Evolutionary conservation across 2,888 invertebrate species (phyloP).

Genomic region (Bellardia pandia): DNA sequence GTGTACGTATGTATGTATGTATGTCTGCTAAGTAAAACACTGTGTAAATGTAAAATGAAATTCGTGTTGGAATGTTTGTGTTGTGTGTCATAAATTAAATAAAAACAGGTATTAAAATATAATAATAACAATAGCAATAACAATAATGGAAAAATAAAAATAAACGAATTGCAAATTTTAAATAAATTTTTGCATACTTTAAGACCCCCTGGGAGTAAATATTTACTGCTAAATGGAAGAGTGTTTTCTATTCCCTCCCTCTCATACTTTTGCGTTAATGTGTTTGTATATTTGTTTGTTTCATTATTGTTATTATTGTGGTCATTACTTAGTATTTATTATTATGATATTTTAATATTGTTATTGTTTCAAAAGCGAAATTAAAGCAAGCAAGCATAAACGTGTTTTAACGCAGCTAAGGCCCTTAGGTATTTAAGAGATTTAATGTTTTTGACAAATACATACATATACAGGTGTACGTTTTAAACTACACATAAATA

Average conservation of each 20-base stretch:
- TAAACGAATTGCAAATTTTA: conserved; percentile 40
- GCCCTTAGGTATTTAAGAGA: background rate
- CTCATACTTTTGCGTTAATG: background rate
- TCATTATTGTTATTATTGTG: conserved; percentile 51
- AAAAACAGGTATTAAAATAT: conserved; percentile 59
- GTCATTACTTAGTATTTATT: conserved; percentile 57
- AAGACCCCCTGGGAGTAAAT: conserved; percentile 27
- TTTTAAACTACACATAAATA: too few relatives aligned
- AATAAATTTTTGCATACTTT: conserved; percentile 25
- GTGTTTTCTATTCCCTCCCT: background rate
- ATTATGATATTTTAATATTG: conserved; percentile 54
- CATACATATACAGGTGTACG: too few relatives aligned
- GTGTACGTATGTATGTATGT: too few relatives aligned
- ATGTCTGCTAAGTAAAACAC: background rate
- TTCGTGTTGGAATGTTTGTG: background rate
- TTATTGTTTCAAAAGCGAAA: conserved; percentile 32
- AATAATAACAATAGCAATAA: conserved; percentile 49
- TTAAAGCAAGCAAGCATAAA: background rate
- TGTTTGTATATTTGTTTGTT: background rate
- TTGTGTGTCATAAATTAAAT: conserved; percentile 47
- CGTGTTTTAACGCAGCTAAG: background rate
- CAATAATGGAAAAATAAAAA: conserved; percentile 27
- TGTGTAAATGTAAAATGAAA: background rate
- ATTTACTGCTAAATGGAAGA: background rate
- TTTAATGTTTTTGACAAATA: too few relatives aligned